Conservation (phyloP, 2,888 invertebrate genomes). For the Aspidapion aeneum region DNA sequence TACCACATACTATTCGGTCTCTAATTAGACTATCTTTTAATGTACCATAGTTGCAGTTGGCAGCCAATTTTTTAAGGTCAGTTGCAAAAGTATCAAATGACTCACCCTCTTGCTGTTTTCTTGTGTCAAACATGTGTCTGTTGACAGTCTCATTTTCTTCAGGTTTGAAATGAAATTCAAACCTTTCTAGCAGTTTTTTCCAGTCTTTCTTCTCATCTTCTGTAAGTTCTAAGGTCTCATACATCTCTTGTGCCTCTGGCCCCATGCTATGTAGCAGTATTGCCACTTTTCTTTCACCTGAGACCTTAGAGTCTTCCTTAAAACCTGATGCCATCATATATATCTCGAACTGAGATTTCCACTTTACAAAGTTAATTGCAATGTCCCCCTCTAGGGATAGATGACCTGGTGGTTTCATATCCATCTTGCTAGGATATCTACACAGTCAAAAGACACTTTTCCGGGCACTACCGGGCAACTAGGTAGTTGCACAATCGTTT, state of each 20-base stretch:
- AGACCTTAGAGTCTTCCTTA: not conserved
- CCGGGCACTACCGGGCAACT: no score
- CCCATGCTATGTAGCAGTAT: slow-evolving; percentile 22
- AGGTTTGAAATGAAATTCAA: slow-evolving; percentile 22
- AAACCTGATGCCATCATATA: not conserved
- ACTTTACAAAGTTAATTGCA: not conserved
- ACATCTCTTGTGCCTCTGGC: slow-evolving; percentile 24
- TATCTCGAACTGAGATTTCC: not conserved
- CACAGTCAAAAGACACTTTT: no score
- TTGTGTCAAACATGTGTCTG: slow-evolving; percentile 22
- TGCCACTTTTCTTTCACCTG: slow-evolving; percentile 18
- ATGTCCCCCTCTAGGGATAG: not conserved
- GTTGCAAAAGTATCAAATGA: slow-evolving; percentile 22
- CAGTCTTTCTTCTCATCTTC: slow-evolving; percentile 11
- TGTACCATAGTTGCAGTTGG: slow-evolving; percentile 22
- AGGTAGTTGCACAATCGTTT: no score
- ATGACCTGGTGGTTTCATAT: no score
- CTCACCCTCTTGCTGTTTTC: slow-evolving; percentile 22
- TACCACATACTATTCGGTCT: slow-evolving; percentile 25
- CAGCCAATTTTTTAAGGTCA: slow-evolving; percentile 21
- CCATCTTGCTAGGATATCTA: no score
- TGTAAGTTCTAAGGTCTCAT: slow-evolving; percentile 22
- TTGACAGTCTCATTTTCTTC: slow-evolving; percentile 23
- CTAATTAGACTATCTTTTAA: slow-evolving; percentile 20
- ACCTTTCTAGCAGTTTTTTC: slow-evolving; percentile 9